phyloP scores from a whole-genome alignment of 2,113 vertebrate genomes.

The Oncorhynchus masou region DNA sequence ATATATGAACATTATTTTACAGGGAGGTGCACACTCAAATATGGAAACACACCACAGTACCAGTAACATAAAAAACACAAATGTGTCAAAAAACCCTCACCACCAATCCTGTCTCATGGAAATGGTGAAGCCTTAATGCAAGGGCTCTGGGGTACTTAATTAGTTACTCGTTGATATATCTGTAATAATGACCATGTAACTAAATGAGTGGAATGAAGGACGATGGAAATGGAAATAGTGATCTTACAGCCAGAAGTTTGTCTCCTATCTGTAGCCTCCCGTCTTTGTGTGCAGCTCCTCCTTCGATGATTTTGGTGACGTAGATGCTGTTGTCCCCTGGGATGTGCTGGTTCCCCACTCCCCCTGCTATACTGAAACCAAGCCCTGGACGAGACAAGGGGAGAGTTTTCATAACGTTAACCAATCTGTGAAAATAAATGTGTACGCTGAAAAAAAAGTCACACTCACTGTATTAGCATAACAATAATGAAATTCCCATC shows the following conservation, averaged over 20 bases:
- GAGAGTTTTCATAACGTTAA: background rate
- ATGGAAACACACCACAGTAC: background rate
- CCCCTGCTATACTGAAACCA: slow-evolving; percentile 97
- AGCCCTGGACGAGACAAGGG: slow-evolving; percentile 78
- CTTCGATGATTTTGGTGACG: slow-evolving; percentile 97
- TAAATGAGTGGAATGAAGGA: no score
- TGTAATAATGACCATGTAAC: no score
- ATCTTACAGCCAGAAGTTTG: slow-evolving; percentile 92
- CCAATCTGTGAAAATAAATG: background rate
- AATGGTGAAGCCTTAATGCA: no score
- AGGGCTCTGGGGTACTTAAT: no score
- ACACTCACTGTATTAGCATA: background rate
- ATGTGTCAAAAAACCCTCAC: background rate
- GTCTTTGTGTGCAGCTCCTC: slow-evolving; percentile 95
- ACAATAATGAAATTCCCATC: background rate
- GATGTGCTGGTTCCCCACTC: slow-evolving; percentile 98
- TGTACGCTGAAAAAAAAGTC: background rate
- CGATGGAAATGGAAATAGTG: no score
- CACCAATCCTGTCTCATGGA: background rate
- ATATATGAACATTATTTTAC: no score
- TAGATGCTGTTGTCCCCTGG: slow-evolving; percentile 99
- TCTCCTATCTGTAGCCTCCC: slow-evolving; percentile 96
- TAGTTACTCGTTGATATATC: no score
- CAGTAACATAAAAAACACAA: background rate
- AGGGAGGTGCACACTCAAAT: no score